Conservation (phyloP, 2,797 vertebrate species). For the Halcyon badia region DNA sequence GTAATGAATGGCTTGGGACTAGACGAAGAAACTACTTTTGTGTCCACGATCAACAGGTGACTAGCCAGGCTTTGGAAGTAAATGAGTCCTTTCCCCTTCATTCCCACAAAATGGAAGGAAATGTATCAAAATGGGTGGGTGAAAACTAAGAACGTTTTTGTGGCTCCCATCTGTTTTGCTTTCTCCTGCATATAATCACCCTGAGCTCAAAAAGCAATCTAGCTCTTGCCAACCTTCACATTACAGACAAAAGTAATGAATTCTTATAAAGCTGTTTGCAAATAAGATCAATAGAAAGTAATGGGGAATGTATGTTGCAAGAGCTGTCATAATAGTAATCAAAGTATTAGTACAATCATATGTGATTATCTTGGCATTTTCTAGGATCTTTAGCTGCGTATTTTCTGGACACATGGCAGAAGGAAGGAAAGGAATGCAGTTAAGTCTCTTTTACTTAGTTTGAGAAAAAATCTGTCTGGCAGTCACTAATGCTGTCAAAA, state of each 20-base stretch:
- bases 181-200: background rate
- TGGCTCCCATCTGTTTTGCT: background rate
- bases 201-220: background rate
- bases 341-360: background rate
- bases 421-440: background rate
- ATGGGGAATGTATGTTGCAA: background rate
- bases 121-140: background rate
- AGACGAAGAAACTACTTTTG: background rate
- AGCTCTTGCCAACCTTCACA: background rate
- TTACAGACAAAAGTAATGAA: background rate
- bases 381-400: background rate
- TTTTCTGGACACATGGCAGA: background rate
- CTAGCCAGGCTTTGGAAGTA: background rate
- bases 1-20: background rate
- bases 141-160: background rate
- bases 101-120: background rate
- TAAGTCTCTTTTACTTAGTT: background rate
- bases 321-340: background rate
- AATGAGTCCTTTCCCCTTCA: background rate
- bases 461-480: background rate
- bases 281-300: background rate
- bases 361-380: background rate
- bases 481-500: background rate
- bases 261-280: background rate
- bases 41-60: background rate